phyloP scores from a whole-genome alignment of 1,140 invertebrate species.

The Trichomalopsis sarcophagae region DNA sequence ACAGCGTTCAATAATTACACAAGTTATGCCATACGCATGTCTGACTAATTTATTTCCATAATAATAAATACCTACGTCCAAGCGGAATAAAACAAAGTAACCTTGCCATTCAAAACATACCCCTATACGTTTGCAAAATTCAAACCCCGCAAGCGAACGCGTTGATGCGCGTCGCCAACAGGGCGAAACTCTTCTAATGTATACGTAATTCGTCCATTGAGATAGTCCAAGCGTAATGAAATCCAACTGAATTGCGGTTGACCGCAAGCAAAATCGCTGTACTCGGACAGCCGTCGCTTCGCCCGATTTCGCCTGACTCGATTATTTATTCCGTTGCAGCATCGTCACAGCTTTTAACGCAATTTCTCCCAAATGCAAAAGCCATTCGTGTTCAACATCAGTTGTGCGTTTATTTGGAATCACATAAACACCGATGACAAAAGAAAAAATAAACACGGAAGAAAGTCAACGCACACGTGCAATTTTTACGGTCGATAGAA shows the following conservation, averaged over 20 bases:
- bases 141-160: not conserved
- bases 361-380: not conserved
- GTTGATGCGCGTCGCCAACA: not conserved
- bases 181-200: not conserved
- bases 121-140: not conserved
- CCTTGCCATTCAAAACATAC: no score
- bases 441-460: no score
- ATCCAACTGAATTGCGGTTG: constrained; percentile 8
- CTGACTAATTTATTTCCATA: not conserved
- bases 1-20: not conserved
- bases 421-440: no score
- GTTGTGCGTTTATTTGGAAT: no score
- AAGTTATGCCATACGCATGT: not conserved
- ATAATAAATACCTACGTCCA: not conserved
- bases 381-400: no score
- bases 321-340: not conserved
- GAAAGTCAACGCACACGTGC: no score
- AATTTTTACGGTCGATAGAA: not conserved
- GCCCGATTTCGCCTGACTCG: not conserved
- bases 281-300: not conserved
- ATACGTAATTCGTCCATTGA: constrained; percentile 1
- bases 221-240: not conserved
- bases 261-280: constrained; percentile 2
- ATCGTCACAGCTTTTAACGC: not conserved
- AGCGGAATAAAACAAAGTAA: no score